Base-by-base conservation (phyloP, 2,113 vertebrate species). In the Anoura caudifer region DNA sequence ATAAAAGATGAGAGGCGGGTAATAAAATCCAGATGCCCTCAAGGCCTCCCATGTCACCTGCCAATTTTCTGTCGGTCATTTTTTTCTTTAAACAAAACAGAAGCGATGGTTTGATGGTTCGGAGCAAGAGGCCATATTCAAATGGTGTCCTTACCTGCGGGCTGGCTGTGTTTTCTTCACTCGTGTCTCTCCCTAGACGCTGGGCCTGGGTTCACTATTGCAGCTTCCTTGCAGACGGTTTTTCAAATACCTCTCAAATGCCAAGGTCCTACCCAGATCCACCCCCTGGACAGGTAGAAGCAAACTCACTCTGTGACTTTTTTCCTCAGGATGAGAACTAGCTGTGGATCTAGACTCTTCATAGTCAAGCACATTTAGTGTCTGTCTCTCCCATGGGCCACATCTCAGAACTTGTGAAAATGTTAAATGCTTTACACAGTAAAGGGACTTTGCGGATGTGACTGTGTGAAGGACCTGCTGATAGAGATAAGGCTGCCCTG, bases 1-100 rank as follows among this genome's bases (percentile, higher is more conserved):
- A 98, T 97, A 97, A 98, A 98, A 97, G 97, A 97, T 95, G 96
- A 98, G 92, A 92, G 67, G 81, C 41, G 0, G 43, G 59, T 93
- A 97, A 97, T 95, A 79, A 97, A 97, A 97, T 93, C 95, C 17
- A 56, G 24, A 92, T 79, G 83, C 95, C 89, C 97, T 28, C 31
- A 2, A 43, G 96, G 95, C 45, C 6, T 70, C 89, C 56, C 3
- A 70, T 96, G 86, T 84, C 95, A 76, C 82, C 88, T 90, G 97
- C 80, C 84, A 56, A 36, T 91, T 95, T 77, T 63, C 56, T 87
- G 77, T 91, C 91, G 93, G 82, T 87, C 50, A 41, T 19, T 77
- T 70, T 65, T 38, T 45, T 28, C 73, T 95, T 90, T 90, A 69
- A 70, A 91, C 83, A 92, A 97, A 97, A 95, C 61, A 94, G 77